These are phyloP conservation scores for Origma solitaria DNA, from an alignment of 2,113 vertebrate species.

Conservation along the genomic window DNA sequence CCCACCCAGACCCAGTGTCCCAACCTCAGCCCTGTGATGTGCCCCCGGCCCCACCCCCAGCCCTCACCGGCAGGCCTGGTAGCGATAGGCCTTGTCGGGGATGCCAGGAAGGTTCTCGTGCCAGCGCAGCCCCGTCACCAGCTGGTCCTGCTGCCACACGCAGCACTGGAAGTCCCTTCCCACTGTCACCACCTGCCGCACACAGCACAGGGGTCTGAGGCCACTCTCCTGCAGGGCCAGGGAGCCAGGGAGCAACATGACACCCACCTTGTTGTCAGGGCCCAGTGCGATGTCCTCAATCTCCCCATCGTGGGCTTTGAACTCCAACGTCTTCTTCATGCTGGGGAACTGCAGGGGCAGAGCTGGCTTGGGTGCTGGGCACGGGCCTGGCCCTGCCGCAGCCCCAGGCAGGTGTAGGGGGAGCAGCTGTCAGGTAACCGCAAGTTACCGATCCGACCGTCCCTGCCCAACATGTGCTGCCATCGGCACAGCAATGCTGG, in stretches of 20 bases:
- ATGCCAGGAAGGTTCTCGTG: slow-evolving; percentile 83
- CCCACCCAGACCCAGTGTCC: no score
- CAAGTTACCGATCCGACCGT: rapidly evolving
- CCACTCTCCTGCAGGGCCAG: rapidly evolving
- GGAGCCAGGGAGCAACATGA: rapidly evolving
- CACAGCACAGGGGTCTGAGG: not conserved
- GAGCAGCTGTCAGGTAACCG: rapidly evolving
- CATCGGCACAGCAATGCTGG: rapidly evolving
- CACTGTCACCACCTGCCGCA: slow-evolving; percentile 81
- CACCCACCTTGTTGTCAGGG: slow-evolving; percentile 84
- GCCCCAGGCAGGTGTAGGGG: rapidly evolving
- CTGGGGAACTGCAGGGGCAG: slow-evolving; percentile 79
- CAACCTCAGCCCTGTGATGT: not conserved
- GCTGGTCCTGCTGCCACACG: slow-evolving; percentile 87
- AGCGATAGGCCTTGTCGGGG: slow-evolving; percentile 83
- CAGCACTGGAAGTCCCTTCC: slow-evolving; percentile 88
- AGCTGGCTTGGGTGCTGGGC: rapidly evolving
- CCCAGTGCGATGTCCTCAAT: slow-evolving; percentile 87
- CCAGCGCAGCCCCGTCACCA: slow-evolving; percentile 82
- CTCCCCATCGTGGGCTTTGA: slow-evolving; percentile 88
- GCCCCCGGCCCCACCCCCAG: not conserved
- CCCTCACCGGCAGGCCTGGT: slow-evolving; percentile 87
- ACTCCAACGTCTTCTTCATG: slow-evolving; percentile 85
- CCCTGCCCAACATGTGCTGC: rapidly evolving
- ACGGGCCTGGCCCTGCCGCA: not conserved